Evolutionary conservation across 2,888 invertebrate species (phyloP).

Genomic region (Sphaerophoria rueppellii): DNA sequence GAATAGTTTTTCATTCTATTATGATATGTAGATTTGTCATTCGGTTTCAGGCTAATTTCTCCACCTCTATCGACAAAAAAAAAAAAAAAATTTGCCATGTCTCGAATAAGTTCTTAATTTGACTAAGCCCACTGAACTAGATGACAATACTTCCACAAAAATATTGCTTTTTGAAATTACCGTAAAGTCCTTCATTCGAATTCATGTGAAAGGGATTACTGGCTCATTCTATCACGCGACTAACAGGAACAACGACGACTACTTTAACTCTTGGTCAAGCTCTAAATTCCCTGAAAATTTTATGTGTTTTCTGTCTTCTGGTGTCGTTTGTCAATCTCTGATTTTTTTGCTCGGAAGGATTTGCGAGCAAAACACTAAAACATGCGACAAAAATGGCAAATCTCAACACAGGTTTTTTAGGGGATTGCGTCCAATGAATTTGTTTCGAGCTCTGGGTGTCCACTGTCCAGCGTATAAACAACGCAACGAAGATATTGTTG

Average conservation of each 20-base stretch:
- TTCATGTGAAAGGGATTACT: background rate
- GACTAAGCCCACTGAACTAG: constrained; percentile 66
- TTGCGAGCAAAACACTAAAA: constrained; percentile 39
- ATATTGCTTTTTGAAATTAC: constrained; percentile 42
- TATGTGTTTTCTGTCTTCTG: constrained; percentile 16
- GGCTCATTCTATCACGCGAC: constrained; percentile 31
- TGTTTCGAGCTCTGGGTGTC: constrained; percentile 28
- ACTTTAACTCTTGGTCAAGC: too few species aligned
- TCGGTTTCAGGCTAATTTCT: too few species aligned
- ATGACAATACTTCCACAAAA: constrained; percentile 55
- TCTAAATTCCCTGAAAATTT: constrained; percentile 28
- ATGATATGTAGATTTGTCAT: too few species aligned
- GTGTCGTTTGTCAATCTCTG: constrained; percentile 34
- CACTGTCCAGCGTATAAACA: background rate
- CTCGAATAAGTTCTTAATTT: constrained; percentile 47
- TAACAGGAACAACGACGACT: background rate
- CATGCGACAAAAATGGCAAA: constrained; percentile 39
- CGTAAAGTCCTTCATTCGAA: constrained; percentile 14
- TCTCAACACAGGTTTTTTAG: constrained; percentile 43
- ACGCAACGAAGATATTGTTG: background rate
- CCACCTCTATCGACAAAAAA: too few species aligned
- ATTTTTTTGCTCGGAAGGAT: constrained; percentile 23
- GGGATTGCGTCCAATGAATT: constrained; percentile 57
- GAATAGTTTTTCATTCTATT: too few species aligned
- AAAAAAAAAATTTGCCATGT: constrained; percentile 14